Percentiles rank a stretch among this genome's conserved stretches.
phyloP scores from a whole-genome alignment of 1,140 invertebrate genomes.

The Potamilus streckersoni region DNA sequence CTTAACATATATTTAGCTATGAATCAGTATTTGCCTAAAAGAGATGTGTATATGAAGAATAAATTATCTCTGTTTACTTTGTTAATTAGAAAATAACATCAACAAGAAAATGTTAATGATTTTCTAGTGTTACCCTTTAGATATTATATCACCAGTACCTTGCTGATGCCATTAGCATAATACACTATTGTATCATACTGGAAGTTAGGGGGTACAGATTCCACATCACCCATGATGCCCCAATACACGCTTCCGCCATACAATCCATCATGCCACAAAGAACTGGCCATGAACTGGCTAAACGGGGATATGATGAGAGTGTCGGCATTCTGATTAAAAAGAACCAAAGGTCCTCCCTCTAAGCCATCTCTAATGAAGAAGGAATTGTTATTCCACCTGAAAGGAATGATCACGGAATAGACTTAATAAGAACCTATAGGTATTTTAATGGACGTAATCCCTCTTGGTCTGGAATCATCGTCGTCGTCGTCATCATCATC shows the following conservation, averaged over 20 bases:
- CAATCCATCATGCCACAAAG: slow-evolving; percentile 24
- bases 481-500: too few species aligned
- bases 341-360: slow-evolving; percentile 42
- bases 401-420: neutral
- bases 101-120: too few species aligned
- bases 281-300: slow-evolving; percentile 49
- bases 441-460: too few species aligned
- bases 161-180: slow-evolving; percentile 19
- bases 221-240: slow-evolving; percentile 51
- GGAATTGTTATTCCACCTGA: slow-evolving; percentile 24
- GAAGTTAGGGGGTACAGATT: slow-evolving; percentile 4
- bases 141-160: slow-evolving; percentile 1
- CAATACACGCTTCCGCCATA: slow-evolving; percentile 28
- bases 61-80: too few species aligned
- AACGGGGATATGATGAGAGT: slow-evolving; percentile 47
- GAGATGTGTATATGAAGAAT: too few species aligned
- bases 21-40: too few species aligned
- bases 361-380: slow-evolving; percentile 32
- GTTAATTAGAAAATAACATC: too few species aligned
- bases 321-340: slow-evolving; percentile 41
- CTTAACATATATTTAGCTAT: too few species aligned
- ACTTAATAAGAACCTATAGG: too few species aligned
- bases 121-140: too few species aligned
- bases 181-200: slow-evolving; percentile 22
- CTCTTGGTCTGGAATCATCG: too few species aligned